Evolutionary conservation across 1,140 invertebrate genomes (phyloP).

Genomic region (Portunus trituberculatus): DNA sequence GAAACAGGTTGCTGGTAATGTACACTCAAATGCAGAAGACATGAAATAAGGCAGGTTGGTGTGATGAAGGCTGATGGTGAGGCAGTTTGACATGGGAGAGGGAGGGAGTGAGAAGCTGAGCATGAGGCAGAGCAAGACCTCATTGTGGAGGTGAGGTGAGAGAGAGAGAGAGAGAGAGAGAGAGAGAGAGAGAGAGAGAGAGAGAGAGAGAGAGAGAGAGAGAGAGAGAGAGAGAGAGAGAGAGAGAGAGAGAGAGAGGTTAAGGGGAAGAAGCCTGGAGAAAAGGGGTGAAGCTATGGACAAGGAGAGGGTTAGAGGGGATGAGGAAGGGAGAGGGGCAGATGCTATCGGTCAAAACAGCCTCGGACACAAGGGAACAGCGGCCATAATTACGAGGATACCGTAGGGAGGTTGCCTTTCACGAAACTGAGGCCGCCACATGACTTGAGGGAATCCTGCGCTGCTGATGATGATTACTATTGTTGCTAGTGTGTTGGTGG

Average conservation of each 20-base stretch:
- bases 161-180: constrained; percentile 20
- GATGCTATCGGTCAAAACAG: background rate
- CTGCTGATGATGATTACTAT: no score
- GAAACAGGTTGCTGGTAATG: no score
- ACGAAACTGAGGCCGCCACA: no score
- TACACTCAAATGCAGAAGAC: no score
- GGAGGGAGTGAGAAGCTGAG: no score
- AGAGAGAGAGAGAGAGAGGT: background rate
- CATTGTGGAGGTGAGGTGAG: background rate
- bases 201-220: constrained; percentile 20
- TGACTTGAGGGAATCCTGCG: no score
- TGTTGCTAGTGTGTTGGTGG: background rate
- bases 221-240: constrained; percentile 1
- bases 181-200: constrained; percentile 20
- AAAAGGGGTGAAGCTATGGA: background rate
- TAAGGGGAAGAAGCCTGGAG: background rate
- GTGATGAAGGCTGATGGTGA: no score
- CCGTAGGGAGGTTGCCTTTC: background rate
- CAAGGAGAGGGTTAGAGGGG: background rate
- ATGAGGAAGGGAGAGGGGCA: background rate
- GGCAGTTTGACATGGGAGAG: no score
- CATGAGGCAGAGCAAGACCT: no score
- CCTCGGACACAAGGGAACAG: background rate
- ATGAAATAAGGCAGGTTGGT: no score
- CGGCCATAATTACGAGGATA: constrained; percentile 13